phyloP scores from a whole-genome alignment of 2,797 vertebrate species.

The Chelon auratus region DNA sequence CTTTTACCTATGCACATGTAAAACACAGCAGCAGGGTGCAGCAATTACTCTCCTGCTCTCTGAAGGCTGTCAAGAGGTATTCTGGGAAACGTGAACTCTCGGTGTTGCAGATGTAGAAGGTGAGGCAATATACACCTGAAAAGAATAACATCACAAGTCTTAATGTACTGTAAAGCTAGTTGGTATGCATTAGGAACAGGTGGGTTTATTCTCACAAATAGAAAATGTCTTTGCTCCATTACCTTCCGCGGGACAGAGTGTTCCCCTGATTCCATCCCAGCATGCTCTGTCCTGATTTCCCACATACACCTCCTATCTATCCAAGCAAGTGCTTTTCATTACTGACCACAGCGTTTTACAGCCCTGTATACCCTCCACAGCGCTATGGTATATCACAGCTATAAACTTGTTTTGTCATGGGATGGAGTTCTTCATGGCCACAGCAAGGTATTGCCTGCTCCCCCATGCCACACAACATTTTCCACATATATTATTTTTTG shows the following conservation, averaged over 20 bases:
- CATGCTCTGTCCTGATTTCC: neutral
- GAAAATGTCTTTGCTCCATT: too few relatives aligned
- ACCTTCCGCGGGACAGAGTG: neutral
- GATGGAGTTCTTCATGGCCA: constrained; percentile 9
- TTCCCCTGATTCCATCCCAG: neutral
- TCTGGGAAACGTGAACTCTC: too few relatives aligned
- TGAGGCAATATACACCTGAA: too few relatives aligned
- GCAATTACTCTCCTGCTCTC: too few relatives aligned
- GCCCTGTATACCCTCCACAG: constrained; percentile 12
- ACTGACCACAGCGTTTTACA: constrained; percentile 35
- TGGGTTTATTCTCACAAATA: neutral
- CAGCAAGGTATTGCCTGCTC: constrained; percentile 3
- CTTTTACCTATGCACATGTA: too few relatives aligned
- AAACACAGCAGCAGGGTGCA: too few relatives aligned
- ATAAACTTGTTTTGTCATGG: constrained; percentile 36
- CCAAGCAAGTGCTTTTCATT: constrained; percentile 13
- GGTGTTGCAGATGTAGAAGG: too few relatives aligned
- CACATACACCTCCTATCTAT: neutral
- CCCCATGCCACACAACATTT: neutral
- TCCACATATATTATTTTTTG: constrained; percentile 10
- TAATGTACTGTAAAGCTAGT: too few relatives aligned
- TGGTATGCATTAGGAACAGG: neutral
- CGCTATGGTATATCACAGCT: constrained; percentile 23
- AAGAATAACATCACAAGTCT: too few relatives aligned
- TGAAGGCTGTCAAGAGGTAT: too few relatives aligned